Evolutionary conservation across 2,113 vertebrate species (phyloP).

Genomic region (Odontophorus gujanensis): DNA sequence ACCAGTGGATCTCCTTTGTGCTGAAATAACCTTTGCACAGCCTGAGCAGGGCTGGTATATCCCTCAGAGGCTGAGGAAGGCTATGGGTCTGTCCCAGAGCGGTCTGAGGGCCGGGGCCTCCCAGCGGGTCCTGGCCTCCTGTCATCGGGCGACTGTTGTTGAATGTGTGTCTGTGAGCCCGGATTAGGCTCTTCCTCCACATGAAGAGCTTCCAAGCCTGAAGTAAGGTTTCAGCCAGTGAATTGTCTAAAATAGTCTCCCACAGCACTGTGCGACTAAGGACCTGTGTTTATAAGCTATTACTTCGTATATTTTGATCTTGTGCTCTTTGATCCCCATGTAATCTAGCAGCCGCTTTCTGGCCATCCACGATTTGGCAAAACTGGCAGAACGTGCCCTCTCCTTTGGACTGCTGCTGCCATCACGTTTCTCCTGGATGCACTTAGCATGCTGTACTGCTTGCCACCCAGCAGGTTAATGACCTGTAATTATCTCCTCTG

Average conservation of each 20-base stretch:
- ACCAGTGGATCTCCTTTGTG: not conserved
- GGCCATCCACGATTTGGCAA: not conserved
- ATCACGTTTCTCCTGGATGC: slow-evolving; percentile 41
- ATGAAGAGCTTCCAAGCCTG: not conserved
- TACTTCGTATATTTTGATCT: slow-evolving; percentile 23
- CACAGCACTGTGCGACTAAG: not conserved
- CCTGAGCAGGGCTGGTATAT: not conserved
- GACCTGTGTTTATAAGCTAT: slow-evolving; percentile 4
- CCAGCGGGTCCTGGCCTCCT: not conserved
- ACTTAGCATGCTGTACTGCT: not conserved
- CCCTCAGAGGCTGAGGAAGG: not conserved
- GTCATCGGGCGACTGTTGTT: not conserved
- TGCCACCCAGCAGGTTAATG: slow-evolving; percentile 52
- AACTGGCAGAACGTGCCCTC: not conserved
- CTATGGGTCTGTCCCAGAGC: not conserved
- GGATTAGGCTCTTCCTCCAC: not conserved
- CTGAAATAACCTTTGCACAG: not conserved
- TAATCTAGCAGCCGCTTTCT: slow-evolving; percentile 4
- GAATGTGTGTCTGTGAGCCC: not conserved
- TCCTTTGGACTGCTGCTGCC: not conserved
- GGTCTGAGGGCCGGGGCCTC: not conserved
- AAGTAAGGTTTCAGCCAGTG: slow-evolving; percentile 41
- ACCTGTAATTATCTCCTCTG: slow-evolving; percentile 37
- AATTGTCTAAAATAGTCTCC: slow-evolving; percentile 13
- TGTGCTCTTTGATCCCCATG: slow-evolving; percentile 38